Evolutionary conservation across 2,797 vertebrate genomes (phyloP), one percentile per base, ranked within the genome.

Genomic region (Megalops cyprinoides): DNA sequence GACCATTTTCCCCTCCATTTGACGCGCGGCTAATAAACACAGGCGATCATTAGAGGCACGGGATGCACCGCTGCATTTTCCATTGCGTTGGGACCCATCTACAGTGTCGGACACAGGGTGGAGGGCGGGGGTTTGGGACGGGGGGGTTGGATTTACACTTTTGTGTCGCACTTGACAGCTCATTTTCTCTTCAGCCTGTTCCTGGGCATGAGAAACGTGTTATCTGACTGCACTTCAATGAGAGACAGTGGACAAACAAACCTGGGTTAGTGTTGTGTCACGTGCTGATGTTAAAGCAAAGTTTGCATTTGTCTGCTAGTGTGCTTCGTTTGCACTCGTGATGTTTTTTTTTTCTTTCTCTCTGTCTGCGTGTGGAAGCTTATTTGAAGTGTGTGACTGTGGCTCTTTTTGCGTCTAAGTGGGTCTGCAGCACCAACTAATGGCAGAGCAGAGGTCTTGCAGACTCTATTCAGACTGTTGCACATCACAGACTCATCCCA

Each of bases 1-100:
- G 42, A 37, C 67, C 49, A 28, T 18, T 79, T 48, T 42, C 65
- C 4, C 25, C 37, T 74, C 51, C 51, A 79, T 79, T 79, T 73
- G 25, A 37, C 25, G 78, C 15, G 2, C 37, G 58, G 25, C n/a
- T 25, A 4, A 49, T 74, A 79, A 79, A 79, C 67, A 56, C 23
- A 79, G 78, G n/a, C 34, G 23, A 7, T 44, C 34, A 53, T 34
- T 69, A 79, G 18, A 79, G 65, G 34, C 62, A 39, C 14, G 4
- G 65, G 34, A 51, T 7, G 10, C 46, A 8, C 12, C 12, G 65
- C 28, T 55, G n/a, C 51, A 79, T 71, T 79, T 56, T 79, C 51
- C 67, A 42, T 46, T 46, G 49, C 49, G 53, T 44, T 15, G n/a
- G 10, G 31, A 37, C 77, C 34, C 44, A 4, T 67, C 65, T 42